These are phyloP conservation scores for Marasmarcha lunaedactyla DNA, from an alignment of 2,888 invertebrate genomes.

Conservation along the genomic window DNA sequence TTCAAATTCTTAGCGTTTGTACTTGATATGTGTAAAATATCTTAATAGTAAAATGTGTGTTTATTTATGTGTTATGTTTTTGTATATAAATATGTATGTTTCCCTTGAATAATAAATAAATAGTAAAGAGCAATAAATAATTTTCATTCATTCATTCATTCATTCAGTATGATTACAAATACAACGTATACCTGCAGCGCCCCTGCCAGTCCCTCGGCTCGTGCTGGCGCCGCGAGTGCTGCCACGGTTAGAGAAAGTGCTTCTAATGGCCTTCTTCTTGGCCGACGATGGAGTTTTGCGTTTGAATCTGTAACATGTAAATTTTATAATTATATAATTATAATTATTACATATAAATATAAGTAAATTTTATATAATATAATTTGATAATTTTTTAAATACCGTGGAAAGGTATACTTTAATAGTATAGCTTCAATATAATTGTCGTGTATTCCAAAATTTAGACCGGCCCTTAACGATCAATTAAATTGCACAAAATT, in stretches of 20 bases:
- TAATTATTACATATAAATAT: background rate
- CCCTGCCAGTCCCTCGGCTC: background rate
- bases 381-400: no score
- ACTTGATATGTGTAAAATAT: no score
- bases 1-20: no score
- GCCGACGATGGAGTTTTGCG: conserved; percentile 36
- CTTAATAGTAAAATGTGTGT: no score
- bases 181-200: background rate
- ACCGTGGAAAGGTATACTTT: no score
- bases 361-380: no score
- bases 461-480: no score
- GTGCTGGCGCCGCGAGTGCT: conserved; percentile 8
- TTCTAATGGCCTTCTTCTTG: conserved; percentile 36
- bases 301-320: conserved; percentile 29
- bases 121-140: no score
- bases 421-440: no score
- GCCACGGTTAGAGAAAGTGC: conserved; percentile 22
- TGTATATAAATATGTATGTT: no score
- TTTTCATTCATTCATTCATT: background rate
- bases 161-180: background rate
- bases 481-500: no score
- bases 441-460: no score
- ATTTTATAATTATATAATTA: background rate
- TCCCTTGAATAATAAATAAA: background rate
- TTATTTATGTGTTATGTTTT: background rate